phyloP scores from a whole-genome alignment of 2,113 vertebrate species.

The Halichoerus grypus region DNA sequence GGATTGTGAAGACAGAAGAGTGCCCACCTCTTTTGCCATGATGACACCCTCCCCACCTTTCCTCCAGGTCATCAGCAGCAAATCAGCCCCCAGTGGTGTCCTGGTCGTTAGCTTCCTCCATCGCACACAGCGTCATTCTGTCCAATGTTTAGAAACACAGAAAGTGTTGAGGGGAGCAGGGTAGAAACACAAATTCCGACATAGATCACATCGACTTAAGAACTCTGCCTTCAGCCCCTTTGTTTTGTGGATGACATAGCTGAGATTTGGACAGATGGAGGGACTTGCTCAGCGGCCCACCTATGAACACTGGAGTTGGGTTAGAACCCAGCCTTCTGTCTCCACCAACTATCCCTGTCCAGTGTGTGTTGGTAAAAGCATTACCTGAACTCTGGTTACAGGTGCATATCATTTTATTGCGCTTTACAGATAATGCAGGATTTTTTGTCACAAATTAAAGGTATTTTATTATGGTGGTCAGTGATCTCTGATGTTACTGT shows the following conservation, averaged over 20 bases:
- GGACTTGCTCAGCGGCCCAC: background rate
- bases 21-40: background rate
- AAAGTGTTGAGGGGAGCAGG: background rate
- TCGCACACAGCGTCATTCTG: fast-evolving
- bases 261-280: background rate
- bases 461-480: background rate
- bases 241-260: background rate
- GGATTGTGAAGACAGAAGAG: background rate
- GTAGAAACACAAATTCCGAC: background rate
- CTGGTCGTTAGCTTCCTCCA: background rate
- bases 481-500: background rate
- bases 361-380: background rate
- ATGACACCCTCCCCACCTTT: background rate
- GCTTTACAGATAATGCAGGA: background rate
- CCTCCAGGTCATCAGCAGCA: background rate
- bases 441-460: background rate
- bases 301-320: background rate
- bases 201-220: fast-evolving
- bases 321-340: background rate
- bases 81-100: background rate
- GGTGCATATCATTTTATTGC: background rate
- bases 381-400: background rate
- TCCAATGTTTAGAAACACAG: background rate
- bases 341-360: background rate
- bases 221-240: background rate